phyloP scores from a whole-genome alignment of 2,113 vertebrate genomes.

The Trachemys scripta region DNA sequence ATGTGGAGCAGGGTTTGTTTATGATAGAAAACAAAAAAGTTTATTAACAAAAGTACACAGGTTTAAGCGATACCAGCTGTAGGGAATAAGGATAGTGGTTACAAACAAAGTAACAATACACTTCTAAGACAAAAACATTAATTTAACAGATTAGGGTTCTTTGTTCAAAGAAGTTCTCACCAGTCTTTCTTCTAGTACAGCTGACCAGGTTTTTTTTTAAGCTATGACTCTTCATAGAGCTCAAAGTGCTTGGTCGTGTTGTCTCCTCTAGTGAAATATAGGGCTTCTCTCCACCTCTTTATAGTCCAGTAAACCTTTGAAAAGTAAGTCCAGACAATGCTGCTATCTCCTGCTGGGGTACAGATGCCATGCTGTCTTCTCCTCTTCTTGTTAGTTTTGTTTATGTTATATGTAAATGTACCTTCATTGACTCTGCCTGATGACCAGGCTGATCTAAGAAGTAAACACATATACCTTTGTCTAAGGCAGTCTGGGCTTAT shows the following conservation, averaged over 20 bases:
- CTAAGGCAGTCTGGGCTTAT: background rate
- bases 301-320: background rate
- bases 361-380: background rate
- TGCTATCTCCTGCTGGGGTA: background rate
- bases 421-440: background rate
- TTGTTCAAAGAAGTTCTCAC: background rate
- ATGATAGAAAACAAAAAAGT: background rate
- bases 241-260: background rate
- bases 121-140: background rate
- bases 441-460: background rate
- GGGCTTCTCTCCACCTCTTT: background rate
- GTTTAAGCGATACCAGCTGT: background rate
- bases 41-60: background rate
- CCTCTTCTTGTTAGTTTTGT: background rate
- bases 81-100: background rate
- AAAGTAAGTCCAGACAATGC: background rate
- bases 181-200: background rate
- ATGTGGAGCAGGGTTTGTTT: background rate
- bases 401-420: background rate
- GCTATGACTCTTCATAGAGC: background rate
- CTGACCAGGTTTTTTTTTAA: background rate
- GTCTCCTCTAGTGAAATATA: background rate
- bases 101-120: background rate
- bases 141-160: background rate
- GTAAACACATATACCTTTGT: background rate